phyloP scores from a whole-genome alignment of 2,113 vertebrate genomes.

The Lampris incognitus region DNA sequence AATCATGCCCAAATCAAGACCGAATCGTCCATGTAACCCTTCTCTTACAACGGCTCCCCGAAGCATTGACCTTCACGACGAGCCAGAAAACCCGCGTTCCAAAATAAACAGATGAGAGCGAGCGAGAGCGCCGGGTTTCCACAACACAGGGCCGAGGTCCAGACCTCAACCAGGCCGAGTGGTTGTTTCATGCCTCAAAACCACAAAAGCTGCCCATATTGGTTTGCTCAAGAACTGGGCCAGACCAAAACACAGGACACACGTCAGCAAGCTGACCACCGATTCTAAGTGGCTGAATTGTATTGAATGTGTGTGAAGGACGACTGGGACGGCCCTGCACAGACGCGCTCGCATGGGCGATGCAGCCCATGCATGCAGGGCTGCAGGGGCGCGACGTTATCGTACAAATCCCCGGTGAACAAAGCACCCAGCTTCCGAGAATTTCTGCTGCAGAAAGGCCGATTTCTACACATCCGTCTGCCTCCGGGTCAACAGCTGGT shows the following conservation, averaged over 20 bases:
- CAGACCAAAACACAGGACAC: background rate
- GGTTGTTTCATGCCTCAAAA: conserved; percentile 17
- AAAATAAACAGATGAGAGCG: conserved; percentile 56
- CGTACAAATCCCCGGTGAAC: too few species aligned
- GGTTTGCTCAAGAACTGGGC: conserved; percentile 20
- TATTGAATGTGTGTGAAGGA: background rate
- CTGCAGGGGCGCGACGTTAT: too few species aligned
- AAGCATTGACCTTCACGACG: conserved; percentile 40
- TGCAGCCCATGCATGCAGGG: too few species aligned
- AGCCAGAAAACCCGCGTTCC: conserved; percentile 54
- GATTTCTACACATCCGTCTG: too few species aligned
- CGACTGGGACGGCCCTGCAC: too few species aligned
- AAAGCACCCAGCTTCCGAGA: too few species aligned
- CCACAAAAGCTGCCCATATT: conserved; percentile 15
- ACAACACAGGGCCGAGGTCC: conserved; percentile 24
- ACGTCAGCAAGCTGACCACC: background rate
- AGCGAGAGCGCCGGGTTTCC: conserved; percentile 48
- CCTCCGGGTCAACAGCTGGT: too few species aligned
- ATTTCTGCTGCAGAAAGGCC: too few species aligned
- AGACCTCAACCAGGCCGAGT: conserved; percentile 27
- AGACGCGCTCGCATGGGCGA: too few species aligned
- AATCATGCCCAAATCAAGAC: conserved; percentile 47
- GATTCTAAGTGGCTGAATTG: conserved; percentile 4
- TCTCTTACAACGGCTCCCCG: conserved; percentile 35
- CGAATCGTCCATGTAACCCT: conserved; percentile 20